Base-by-base conservation (phyloP, 2,888 invertebrate genomes). In the Drosophila kambysellisi region DNA sequence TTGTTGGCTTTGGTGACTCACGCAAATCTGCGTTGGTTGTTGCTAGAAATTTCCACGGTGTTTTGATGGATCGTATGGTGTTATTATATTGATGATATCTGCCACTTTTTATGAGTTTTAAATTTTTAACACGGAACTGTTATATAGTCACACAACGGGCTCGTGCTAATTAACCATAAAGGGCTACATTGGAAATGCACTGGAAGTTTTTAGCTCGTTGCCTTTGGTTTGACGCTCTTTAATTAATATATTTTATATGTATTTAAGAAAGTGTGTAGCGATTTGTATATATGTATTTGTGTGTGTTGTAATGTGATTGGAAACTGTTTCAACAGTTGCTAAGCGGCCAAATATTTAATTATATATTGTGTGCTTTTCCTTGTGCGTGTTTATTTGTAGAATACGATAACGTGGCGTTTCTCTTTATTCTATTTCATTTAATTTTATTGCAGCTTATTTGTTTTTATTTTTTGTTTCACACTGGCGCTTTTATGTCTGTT, bases 161-260 rank as follows among this genome's bases (percentile, higher is more conserved):
- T 91, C 91, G 91, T 92, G 91, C 87, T 92, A 92, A 91, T 76
- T 76, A 81, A 79, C 74, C 82, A 74, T 82, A 76, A 86, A 76
- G 85, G 92, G 91, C 92, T 91, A 91, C 91, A 91, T 91, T 92
- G 92, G 91, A 88, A 91, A 66, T 78, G 61, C 86, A 69, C 81
- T 39, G 63, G 60, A 48, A 68, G 72, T 65, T 58, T 70, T 70
- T 70, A 33, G 58, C 32, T 48, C 62, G 30, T 67, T 54, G 57
- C 46, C 70, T 56, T 66, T 56, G 54, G 70, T 39, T 66, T 64
- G 30, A 15, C 17, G 12, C 41, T 62, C 15, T 53, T 54, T 32
- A 0, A 64, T 51, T 54, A n/a, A 25, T 30, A 17, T 20, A 17
- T 53, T 46, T 43, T 20, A n/a, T 50, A 35, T 43, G 25, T 68